These are phyloP conservation scores for Aegotheles bennettii DNA, from an alignment of 2,113 vertebrate species.

Conservation along the genomic window DNA sequence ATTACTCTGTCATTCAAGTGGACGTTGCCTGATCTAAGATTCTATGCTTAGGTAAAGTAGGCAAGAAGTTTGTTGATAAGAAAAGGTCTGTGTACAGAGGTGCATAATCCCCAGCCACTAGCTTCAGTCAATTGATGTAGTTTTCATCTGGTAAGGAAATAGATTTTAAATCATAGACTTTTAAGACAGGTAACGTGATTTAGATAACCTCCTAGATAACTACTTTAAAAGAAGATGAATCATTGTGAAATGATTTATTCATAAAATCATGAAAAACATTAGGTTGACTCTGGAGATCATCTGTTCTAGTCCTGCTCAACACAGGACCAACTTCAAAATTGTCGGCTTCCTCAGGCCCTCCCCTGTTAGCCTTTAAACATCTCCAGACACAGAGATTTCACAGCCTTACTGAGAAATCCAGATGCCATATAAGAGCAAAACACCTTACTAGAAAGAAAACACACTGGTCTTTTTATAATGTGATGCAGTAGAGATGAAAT, in stretches of 20 bases:
- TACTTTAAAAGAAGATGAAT: background rate
- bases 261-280: background rate
- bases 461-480: background rate
- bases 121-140: background rate
- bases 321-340: background rate
- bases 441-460: background rate
- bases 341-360: background rate
- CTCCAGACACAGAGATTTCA: background rate
- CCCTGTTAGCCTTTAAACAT: background rate
- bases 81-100: background rate
- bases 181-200: background rate
- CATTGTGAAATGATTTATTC: background rate
- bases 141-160: background rate
- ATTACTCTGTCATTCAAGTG: background rate
- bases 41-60: background rate
- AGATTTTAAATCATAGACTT: background rate
- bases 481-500: background rate
- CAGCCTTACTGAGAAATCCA: background rate
- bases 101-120: background rate
- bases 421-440: background rate
- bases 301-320: background rate
- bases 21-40: background rate
- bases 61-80: background rate
- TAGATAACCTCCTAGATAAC: background rate
- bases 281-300: background rate